Percentiles rank a stretch among this genome's conserved stretches.
Conservation (phyloP, 2,888 invertebrate species). For the Cheilosia vulpina region DNA sequence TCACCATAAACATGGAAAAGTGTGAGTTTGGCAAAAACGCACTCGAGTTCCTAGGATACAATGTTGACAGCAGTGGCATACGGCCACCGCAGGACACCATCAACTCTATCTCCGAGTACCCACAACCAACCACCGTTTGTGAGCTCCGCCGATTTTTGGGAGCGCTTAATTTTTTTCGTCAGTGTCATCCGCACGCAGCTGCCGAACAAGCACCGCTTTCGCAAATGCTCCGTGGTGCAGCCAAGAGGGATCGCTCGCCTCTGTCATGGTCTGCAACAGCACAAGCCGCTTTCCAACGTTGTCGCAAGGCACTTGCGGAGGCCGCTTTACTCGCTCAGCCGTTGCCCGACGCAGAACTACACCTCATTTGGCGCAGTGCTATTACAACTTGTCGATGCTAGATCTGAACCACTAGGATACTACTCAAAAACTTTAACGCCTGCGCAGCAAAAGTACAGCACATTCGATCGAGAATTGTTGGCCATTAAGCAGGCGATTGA, state of each 20-base stretch:
- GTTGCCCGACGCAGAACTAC: conserved; percentile 3
- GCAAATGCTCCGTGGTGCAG: conserved; percentile 26
- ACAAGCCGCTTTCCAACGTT: conserved; percentile 21
- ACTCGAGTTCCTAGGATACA: background rate
- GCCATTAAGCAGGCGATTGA: conserved; percentile 31
- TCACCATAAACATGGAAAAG: background rate
- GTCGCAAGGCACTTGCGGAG: conserved; percentile 36
- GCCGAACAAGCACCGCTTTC: conserved; percentile 21
- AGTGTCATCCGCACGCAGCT: background rate
- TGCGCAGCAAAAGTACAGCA: too few relatives aligned
- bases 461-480: conserved; percentile 10
- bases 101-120: background rate
- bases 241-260: conserved; percentile 36
- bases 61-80: background rate
- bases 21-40: background rate
- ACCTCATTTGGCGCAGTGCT: conserved; percentile 23
- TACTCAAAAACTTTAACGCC: too few relatives aligned
- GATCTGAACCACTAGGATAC: conserved; percentile 28
- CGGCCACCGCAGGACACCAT: conserved; percentile 1
- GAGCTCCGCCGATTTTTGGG: conserved; percentile 14
- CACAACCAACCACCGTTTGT: background rate
- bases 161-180: conserved; percentile 14
- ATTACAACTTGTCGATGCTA: conserved; percentile 9
- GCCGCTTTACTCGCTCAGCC: conserved; percentile 30
- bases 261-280: conserved; percentile 36